A percentile compares a stretch with the other conserved stretches of the same genome.
These are phyloP conservation scores for Bombus waltoni DNA, from an alignment of 1,140 invertebrate genomes.

Conservation along the genomic window DNA sequence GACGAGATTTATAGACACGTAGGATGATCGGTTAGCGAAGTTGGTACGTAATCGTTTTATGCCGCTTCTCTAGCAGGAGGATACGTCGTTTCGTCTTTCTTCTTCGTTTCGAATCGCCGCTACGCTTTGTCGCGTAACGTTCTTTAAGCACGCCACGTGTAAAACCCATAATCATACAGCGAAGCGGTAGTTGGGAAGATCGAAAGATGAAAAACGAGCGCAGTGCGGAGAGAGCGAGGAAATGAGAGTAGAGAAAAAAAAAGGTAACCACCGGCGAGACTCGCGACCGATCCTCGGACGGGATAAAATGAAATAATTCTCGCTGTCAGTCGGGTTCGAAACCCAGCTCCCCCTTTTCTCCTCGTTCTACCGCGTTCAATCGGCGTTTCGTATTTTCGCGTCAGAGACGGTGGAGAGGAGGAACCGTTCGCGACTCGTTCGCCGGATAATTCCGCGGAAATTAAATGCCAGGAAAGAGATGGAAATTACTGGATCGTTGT, in stretches of 20 bases:
- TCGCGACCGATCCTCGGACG: constrained; percentile 44
- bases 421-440: constrained; percentile 29
- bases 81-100: too few species aligned
- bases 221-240: not conserved
- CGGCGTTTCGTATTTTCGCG: constrained; percentile 42
- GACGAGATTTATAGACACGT: too few species aligned
- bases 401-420: not conserved
- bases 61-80: too few species aligned
- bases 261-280: not conserved
- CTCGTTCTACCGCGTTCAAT: not conserved
- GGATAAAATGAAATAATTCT: constrained; percentile 52
- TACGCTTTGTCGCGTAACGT: too few species aligned
- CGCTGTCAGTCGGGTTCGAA: constrained; percentile 43
- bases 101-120: too few species aligned
- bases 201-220: not conserved
- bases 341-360: not conserved
- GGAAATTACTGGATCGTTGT: constrained; percentile 46
- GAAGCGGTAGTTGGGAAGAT: not conserved
- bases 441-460: constrained; percentile 49
- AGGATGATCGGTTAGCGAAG: too few species aligned
- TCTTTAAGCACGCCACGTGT: not conserved
- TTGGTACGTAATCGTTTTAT: too few species aligned
- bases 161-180: not conserved
- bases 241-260: not conserved
- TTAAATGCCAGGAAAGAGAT: constrained; percentile 52